Evolutionary conservation across 37 sponge, comb jelly and placozoan species (phyloP), one percentile per base, ranked within the genome.

Genomic region (Bolinopsis microptera): DNA sequence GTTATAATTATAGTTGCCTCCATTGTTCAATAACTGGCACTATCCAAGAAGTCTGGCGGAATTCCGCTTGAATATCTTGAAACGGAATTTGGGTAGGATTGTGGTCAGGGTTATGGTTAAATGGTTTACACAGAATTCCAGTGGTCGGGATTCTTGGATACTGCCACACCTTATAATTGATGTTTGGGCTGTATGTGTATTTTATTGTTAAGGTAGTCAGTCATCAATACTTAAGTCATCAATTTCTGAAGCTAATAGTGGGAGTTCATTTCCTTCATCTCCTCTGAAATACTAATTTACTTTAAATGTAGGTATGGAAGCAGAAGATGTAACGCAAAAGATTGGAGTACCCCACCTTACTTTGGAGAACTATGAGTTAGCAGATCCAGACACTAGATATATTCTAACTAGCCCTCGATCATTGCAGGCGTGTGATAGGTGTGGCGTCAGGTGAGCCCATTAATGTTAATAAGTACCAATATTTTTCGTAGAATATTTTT

Each of bases 321-420:
- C 36, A 35, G 37, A 77, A 77, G 80, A 77, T 18, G 33, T 77
- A 77, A 77, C 80, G 13, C 28, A 77, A 16, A 32, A 36, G 1
- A 77, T 77, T 35, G 90, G 90, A 26, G 39, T 86, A 25, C 90
- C 90, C n/a, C 41, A 86, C 26, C 26, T 86, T 8, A 86, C 90
- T 86, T 34, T 86, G 23, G 90, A 86, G 27, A 86, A 86, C 26
- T 86, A 39, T 86, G 90, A 86, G 39, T 48, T 86, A 33, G 41
- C 90, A 27, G 90, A 86, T n/a, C 30, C 48, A 16, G 90, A 86
- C 9, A 86, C 90, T 39, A 28, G 90, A 23, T 86, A 86, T 26
- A 41, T 86, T 23, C 61, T 86, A 1, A 86, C 90, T 22, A 86
- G 90, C 26, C 90, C 90, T 39, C 32, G 90, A 86, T 86, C 90